Percentiles rank a stretch among this genome's conserved stretches.
Conservation (phyloP, 2,797 vertebrate species). For the Macroramphosus scolopax region DNA sequence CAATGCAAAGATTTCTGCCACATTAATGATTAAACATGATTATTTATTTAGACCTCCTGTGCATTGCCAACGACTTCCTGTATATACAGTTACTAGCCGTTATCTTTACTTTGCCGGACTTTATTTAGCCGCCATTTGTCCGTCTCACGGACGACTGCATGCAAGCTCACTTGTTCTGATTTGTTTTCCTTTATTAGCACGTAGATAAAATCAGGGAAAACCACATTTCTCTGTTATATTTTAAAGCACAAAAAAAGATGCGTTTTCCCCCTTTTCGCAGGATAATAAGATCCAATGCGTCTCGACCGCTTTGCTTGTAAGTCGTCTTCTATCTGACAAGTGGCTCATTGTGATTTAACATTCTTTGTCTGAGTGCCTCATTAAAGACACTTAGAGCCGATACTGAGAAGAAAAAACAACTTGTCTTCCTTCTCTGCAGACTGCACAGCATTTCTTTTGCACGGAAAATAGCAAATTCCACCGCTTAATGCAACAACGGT, state of each 20-base stretch:
- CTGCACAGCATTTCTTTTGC: too few relatives aligned
- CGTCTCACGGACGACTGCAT: too few relatives aligned
- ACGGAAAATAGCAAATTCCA: too few relatives aligned
- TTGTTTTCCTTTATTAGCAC: too few relatives aligned
- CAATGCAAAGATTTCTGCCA: not conserved
- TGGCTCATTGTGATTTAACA: conserved; percentile 36
- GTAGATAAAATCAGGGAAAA: too few relatives aligned
- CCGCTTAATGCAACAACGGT: too few relatives aligned
- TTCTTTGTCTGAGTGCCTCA: conserved; percentile 36
- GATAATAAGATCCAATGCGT: conserved; percentile 42
- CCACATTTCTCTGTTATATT: too few relatives aligned
- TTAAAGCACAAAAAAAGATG: too few relatives aligned
- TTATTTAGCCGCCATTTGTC: too few relatives aligned
- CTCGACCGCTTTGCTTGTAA: conserved; percentile 39
- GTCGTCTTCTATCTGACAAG: conserved; percentile 31
- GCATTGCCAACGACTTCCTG: conserved; percentile 6
- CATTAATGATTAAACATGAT: conserved; percentile 8
- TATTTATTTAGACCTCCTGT: conserved; percentile 13
- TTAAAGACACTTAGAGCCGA: conserved; percentile 51
- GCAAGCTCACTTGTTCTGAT: too few relatives aligned
- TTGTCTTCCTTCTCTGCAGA: not conserved
- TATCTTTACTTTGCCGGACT: too few relatives aligned
- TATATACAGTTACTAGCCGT: not conserved
- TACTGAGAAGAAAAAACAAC: conserved; percentile 17
- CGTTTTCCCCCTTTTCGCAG: not conserved